These are phyloP conservation scores for Dunckerocampus dactyliophorus DNA, from an alignment of 2,113 vertebrate genomes.

Conservation along the genomic window DNA sequence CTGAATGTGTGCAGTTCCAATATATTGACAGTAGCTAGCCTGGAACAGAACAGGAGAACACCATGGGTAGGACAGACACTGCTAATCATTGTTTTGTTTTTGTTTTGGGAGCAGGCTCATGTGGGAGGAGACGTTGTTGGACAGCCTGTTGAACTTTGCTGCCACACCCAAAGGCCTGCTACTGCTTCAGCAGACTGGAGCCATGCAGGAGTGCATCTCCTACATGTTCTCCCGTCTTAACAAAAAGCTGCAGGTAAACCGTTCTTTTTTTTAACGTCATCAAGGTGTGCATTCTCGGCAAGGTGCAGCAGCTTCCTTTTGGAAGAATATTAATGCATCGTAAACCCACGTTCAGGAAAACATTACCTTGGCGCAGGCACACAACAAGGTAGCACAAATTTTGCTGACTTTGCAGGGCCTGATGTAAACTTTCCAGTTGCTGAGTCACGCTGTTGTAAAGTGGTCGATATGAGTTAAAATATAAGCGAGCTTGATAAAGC, in stretches of 20 bases:
- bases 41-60: too few relatives aligned
- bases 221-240: constrained; percentile 87
- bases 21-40: too few relatives aligned
- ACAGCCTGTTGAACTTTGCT: constrained; percentile 88
- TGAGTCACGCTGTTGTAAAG: background rate
- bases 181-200: constrained; percentile 86
- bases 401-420: too few relatives aligned
- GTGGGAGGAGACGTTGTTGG: constrained; percentile 90
- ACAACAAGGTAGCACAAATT: too few relatives aligned
- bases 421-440: background rate
- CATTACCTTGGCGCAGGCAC: too few relatives aligned
- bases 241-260: constrained; percentile 85
- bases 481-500: background rate
- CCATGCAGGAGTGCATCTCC: constrained; percentile 80
- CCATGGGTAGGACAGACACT: background rate
- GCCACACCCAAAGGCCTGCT: constrained; percentile 87
- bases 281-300: background rate
- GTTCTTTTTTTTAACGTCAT: background rate
- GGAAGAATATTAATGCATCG: too few relatives aligned
- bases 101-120: constrained; percentile 67
- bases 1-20: too few relatives aligned
- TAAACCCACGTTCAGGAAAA: too few relatives aligned
- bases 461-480: constrained; percentile 5
- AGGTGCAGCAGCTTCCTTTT: too few relatives aligned
- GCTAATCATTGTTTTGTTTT: background rate